These are phyloP conservation scores for Aplodontia rufa DNA, from an alignment of 2,113 vertebrate species.

Conservation along the genomic window DNA sequence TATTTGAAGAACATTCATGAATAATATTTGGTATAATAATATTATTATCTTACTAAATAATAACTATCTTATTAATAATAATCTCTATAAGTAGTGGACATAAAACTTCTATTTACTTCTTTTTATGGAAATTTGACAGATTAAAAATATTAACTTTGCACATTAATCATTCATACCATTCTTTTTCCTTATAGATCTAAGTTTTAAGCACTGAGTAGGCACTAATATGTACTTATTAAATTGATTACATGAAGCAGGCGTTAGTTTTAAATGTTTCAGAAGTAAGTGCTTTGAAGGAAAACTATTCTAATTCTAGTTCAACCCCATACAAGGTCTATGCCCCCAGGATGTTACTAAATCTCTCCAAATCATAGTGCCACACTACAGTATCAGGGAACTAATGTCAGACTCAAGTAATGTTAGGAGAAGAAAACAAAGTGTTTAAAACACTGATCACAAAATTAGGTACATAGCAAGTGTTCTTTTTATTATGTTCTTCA, in stretches of 20 bases:
- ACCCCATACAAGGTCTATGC: not conserved
- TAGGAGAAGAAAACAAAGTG: not conserved
- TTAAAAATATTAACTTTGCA: not conserved
- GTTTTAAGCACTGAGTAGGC: not conserved
- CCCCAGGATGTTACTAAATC: not conserved
- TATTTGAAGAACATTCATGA: not conserved
- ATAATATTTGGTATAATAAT: no score
- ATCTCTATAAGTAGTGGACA: not conserved
- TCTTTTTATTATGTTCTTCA: not conserved
- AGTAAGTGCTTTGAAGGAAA: not conserved
- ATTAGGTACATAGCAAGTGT: not conserved
- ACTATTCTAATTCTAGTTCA: not conserved
- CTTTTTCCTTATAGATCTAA: not conserved
- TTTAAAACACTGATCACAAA: not conserved
- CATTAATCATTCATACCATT: not conserved
- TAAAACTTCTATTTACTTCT: not conserved
- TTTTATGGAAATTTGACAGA: not conserved
- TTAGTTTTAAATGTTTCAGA: conserved; percentile 10
- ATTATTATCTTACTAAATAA: no score
- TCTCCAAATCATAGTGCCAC: not conserved
- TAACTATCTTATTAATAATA: not conserved
- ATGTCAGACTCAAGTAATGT: not conserved
- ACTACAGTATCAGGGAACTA: not conserved
- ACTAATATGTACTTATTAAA: not conserved
- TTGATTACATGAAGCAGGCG: not conserved